Evolutionary conservation across 2,113 vertebrate species (phyloP), one percentile per base, ranked within the genome.

Genomic region (Poeciliopsis occidentalis): DNA sequence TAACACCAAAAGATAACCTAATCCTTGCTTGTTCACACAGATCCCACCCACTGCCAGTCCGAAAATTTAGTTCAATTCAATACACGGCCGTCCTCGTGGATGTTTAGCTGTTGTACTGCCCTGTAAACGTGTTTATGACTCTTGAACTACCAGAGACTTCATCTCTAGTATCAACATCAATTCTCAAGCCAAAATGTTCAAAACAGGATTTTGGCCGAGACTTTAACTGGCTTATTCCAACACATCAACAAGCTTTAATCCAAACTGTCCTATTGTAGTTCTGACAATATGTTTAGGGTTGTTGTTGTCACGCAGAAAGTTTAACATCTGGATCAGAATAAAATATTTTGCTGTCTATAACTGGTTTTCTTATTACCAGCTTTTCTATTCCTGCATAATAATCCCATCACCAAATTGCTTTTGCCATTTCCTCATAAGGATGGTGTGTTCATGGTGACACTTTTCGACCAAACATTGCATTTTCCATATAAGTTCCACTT

Each of bases 1-100:
- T 76, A 88, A 83, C 76, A 82, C 47, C 26, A 26, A 81, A 82
- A 81, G 65, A 85, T 76, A 87, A 85, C 60, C 65, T 86, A 79
- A 88, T 86, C 80, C 73, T 67, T 61, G 44, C 34, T 78, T 68
- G 64, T 70, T 79, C 65, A 67, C 67, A 30, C 54, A 83, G 67
- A 34, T 82, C 47, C 51, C 51, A n/a, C 51, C 51, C 51, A 57
- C 6, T 24, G 22, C 24, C 65, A 61, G 13, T 74, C 73, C 75
- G 72, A 47, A 85, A 60, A 86, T 74, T 79, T 68, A 22, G 76
- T 71, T 87, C 31, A 22, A 82, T 84, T 73, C 70, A 27, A 4
- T 62, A 51, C 37, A 76, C 64, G 62, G 64, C 64, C 61, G 31
- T 65, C 79, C 13, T 78, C 4, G 3, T 69, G 34, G 64, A 81